Conservation (phyloP, 30 jellyfish, hydroid and myxozoan genomes). For the Hydractinia echinata region DNA sequence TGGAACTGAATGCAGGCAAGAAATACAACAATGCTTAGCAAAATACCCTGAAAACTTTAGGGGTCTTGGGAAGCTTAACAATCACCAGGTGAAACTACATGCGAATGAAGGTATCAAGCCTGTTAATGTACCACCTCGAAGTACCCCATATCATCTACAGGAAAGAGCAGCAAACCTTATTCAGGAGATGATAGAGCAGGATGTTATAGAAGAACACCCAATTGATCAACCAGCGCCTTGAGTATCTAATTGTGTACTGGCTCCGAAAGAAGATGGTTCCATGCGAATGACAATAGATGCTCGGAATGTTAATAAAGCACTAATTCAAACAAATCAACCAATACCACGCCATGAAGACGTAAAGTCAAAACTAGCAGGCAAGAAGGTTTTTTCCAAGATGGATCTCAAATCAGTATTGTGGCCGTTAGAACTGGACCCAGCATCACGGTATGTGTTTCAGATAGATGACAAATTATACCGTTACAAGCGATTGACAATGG, state of each 20-base stretch:
- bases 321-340: slow-evolving; percentile 33
- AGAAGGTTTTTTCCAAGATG: slow-evolving; percentile 16
- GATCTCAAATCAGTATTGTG: slow-evolving; percentile 10
- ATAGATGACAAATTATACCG: background rate
- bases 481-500: background rate
- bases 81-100: slow-evolving; percentile 26
- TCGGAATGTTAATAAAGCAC: slow-evolving; percentile 42
- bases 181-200: slow-evolving; percentile 37
- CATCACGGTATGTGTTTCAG: background rate
- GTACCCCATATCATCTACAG: slow-evolving; percentile 37
- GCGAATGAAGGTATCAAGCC: background rate
- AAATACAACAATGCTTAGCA: background rate
- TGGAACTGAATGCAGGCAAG: background rate
- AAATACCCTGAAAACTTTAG: background rate
- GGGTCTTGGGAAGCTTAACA: slow-evolving; percentile 27
- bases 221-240: slow-evolving; percentile 54
- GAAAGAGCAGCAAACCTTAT: slow-evolving; percentile 34
- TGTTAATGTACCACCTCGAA: slow-evolving; percentile 42
- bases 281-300: slow-evolving; percentile 51
- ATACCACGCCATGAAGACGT: slow-evolving; percentile 33
- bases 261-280: slow-evolving; percentile 54
- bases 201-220: slow-evolving; percentile 37
- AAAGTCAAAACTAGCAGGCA: slow-evolving; percentile 9
- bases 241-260: slow-evolving; percentile 53
- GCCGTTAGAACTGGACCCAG: background rate